A percentile compares a stretch with the other conserved stretches of the same genome.
These are phyloP conservation scores for Cantharis rustica DNA, from an alignment of 2,888 invertebrate species.

Conservation along the genomic window DNA sequence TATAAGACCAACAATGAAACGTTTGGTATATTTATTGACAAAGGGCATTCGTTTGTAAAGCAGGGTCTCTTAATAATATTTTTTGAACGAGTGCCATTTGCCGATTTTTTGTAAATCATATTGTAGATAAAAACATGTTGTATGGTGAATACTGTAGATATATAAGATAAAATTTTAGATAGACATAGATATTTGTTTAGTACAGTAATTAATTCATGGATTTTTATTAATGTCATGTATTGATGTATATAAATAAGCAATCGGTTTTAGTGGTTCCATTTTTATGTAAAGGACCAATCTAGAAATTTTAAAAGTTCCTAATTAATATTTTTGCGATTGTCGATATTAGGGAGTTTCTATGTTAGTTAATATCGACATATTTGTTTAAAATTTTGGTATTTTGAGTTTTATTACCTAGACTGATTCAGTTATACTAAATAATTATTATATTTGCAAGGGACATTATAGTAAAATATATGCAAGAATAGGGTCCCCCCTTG, in stretches of 20 bases:
- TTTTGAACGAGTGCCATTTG: conserved; percentile 53
- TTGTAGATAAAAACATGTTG: conserved; percentile 48
- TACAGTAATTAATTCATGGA: conserved; percentile 37
- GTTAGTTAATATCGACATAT: conserved; percentile 27
- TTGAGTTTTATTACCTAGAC: conserved; percentile 38
- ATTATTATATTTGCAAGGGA: conserved; percentile 36
- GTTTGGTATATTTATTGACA: conserved; percentile 38
- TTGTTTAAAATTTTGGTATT: conserved; percentile 40
- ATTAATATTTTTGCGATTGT: conserved; percentile 34
- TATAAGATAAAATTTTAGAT: conserved; percentile 31
- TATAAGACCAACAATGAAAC: conserved; percentile 7
- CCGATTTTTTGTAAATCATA: conserved; percentile 44
- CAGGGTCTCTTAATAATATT: conserved; percentile 58
- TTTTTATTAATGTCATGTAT: conserved; percentile 47
- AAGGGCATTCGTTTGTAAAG: conserved; percentile 54
- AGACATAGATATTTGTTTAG: conserved; percentile 48
- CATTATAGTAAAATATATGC: conserved; percentile 36
- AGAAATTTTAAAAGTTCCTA: conserved; percentile 54
- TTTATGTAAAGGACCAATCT: conserved; percentile 53
- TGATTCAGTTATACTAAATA: conserved; percentile 34
- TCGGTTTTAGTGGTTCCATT: conserved; percentile 47
- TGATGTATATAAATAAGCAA: conserved; percentile 45
- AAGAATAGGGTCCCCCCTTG: conserved; percentile 49
- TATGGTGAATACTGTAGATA: conserved; percentile 40
- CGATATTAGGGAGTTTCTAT: conserved; percentile 32